Evolutionary conservation across 2,113 vertebrate genomes (phyloP), one percentile per base, ranked within the genome.

Genomic region (Ivindomyrus marchei): DNA sequence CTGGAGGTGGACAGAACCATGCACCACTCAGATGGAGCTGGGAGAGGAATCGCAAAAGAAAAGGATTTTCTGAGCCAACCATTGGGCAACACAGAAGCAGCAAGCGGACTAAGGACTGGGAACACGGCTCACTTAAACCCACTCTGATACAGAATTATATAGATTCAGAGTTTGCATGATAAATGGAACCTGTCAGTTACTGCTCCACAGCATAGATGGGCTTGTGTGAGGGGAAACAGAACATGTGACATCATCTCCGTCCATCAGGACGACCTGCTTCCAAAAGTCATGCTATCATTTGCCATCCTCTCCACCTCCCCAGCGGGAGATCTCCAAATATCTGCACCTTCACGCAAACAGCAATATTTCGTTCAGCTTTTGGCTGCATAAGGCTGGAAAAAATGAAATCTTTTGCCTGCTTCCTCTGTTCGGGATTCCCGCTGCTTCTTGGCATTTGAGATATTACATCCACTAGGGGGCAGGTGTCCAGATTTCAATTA

Each of bases 1-100:
- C 45, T 85, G 45, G 85, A 87, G 49, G 85, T 50, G 85, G 47
- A n/a, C 47, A 36, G 85, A 87, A 87, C 85, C 47, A 36, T 17
- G 31, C n/a, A 49, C 1, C 19, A 19, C 31, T 27, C 46, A 27
- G 47, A 86, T 52, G 46, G 13, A 52, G 21, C 6, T 49, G 45
- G 85, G 27, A 19, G 27, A 53, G 85, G n/a, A 53, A 49, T 13
- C 45, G 10, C 36, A 47, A 85, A 85, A 47, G 39, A n/a, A 85
- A 85, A 13, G 83, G 1, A 47, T 9, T 85, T 85, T 85, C 83
- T 46, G 21, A 85, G 83, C 83, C 45, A 85, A 47, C 3, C 45
- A 85, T 10, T 39, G 19, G 45, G 83, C 39, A 47, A 46, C 36
- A 83, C 4, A 36, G 19, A 83, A 45, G 77, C 31, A 83, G 77